Evolutionary conservation across 2,888 invertebrate genomes (phyloP).

Genomic region (Drosophila recens): DNA sequence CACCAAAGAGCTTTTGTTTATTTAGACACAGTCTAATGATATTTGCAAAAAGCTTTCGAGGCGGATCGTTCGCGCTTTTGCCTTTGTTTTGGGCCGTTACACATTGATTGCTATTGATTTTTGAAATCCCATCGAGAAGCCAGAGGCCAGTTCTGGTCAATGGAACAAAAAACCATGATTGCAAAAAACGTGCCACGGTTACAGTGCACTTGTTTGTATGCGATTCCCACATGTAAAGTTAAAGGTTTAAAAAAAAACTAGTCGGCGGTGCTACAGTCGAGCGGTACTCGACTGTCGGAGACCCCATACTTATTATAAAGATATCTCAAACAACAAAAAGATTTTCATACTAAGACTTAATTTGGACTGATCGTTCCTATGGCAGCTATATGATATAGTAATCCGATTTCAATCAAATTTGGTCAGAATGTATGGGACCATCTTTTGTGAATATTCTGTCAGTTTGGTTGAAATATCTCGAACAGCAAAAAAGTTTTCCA

Average conservation of each 20-base stretch:
- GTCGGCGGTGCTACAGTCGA: too few relatives aligned
- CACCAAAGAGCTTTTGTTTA: constrained; percentile 20
- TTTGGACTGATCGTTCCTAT: too few relatives aligned
- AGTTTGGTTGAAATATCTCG: too few relatives aligned
- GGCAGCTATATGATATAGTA: too few relatives aligned
- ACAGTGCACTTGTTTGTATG: not conserved
- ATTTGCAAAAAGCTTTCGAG: constrained; percentile 32
- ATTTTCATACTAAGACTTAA: too few relatives aligned
- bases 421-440: too few relatives aligned
- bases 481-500: too few relatives aligned
- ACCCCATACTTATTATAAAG: too few relatives aligned
- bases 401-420: too few relatives aligned
- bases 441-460: too few relatives aligned
- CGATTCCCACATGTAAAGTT: not conserved
- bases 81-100: constrained; percentile 17
- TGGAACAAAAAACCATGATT: constrained; percentile 14
- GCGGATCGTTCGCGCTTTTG: constrained; percentile 8
- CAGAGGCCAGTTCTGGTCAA: constrained; percentile 18
- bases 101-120: constrained; percentile 44
- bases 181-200: constrained; percentile 40
- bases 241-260: not conserved
- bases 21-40: constrained; percentile 36
- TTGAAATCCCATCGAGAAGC: constrained; percentile 9
- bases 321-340: too few relatives aligned
- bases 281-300: too few relatives aligned